These are phyloP conservation scores for Chesias legatella DNA, from an alignment of 2,888 invertebrate species.

Conservation along the genomic window DNA sequence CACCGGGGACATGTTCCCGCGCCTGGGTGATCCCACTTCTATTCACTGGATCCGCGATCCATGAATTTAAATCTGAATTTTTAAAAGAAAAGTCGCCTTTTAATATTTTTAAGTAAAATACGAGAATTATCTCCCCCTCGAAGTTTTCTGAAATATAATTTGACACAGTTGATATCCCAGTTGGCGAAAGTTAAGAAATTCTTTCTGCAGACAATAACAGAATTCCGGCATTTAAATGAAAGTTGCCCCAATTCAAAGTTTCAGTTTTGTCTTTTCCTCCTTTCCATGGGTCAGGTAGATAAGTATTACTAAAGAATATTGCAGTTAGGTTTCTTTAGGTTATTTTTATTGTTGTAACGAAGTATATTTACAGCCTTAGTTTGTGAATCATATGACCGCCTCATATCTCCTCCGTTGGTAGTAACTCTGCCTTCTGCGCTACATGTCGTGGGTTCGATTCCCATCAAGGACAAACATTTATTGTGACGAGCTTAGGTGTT, in stretches of 20 bases:
- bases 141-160: slow-evolving; percentile 14
- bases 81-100: slow-evolving; percentile 20
- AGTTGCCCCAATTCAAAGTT: slow-evolving; percentile 4
- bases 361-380: no score
- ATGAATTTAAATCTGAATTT: slow-evolving; percentile 28
- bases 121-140: slow-evolving; percentile 11
- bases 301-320: no score
- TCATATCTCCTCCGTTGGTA: no score
- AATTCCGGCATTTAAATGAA: slow-evolving; percentile 2
- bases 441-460: no score
- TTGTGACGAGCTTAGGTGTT: no score
- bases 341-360: no score
- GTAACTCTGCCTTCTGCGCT: no score
- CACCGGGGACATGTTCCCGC: slow-evolving; percentile 33
- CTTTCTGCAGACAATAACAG: slow-evolving; percentile 4
- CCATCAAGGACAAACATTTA: no score
- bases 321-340: no score
- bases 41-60: slow-evolving; percentile 27
- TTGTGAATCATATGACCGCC: no score
- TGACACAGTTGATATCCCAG: slow-evolving; percentile 10
- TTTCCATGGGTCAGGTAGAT: no score
- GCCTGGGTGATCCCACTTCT: slow-evolving; percentile 31
- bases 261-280: slow-evolving; percentile 5
- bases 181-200: slow-evolving; percentile 5
- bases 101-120: slow-evolving; percentile 20